A percentile compares a stretch with the other conserved stretches of the same genome.
Evolutionary conservation across 1,140 invertebrate genomes (phyloP).

Genomic region (Cydia amplana): DNA sequence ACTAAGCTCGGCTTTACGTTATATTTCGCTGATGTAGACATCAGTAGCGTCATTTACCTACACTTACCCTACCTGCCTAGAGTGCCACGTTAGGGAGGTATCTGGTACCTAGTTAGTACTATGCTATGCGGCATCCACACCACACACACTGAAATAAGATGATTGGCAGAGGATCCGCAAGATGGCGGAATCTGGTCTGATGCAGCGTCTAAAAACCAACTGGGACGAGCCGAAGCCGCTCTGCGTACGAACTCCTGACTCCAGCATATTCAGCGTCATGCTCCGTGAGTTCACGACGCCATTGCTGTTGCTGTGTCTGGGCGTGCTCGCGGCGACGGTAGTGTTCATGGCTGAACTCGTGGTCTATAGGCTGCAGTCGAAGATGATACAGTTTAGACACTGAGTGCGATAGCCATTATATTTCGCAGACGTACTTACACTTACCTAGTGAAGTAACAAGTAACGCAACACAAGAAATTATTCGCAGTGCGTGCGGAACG

Average conservation of each 20-base stretch:
- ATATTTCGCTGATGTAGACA: no score
- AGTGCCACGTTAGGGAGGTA: no score
- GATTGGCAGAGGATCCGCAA: conserved; percentile 69
- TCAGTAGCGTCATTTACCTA: no score
- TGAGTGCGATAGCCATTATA: not conserved
- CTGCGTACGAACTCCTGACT: conserved; percentile 75
- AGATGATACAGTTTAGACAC: conserved; percentile 22
- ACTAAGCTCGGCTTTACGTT: not conserved
- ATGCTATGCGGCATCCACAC: no score
- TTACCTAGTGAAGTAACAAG: no score
- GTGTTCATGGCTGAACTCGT: conserved; percentile 70
- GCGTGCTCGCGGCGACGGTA: conserved; percentile 62
- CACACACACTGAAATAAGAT: no score
- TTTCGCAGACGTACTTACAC: no score
- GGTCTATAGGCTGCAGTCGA: conserved; percentile 36
- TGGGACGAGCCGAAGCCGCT: conserved; percentile 79
- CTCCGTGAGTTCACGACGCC: conserved; percentile 74
- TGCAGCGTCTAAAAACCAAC: conserved; percentile 69
- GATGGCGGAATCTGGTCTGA: conserved; percentile 75
- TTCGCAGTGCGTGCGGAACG: no score
- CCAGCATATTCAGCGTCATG: conserved; percentile 74
- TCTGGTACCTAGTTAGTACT: no score
- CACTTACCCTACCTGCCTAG: no score
- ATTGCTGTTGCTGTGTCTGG: conserved; percentile 67
- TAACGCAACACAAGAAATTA: no score